These are phyloP conservation scores for Nansenia antarctica DNA, from an alignment of 2,113 vertebrate genomes.

Conservation along the genomic window DNA sequence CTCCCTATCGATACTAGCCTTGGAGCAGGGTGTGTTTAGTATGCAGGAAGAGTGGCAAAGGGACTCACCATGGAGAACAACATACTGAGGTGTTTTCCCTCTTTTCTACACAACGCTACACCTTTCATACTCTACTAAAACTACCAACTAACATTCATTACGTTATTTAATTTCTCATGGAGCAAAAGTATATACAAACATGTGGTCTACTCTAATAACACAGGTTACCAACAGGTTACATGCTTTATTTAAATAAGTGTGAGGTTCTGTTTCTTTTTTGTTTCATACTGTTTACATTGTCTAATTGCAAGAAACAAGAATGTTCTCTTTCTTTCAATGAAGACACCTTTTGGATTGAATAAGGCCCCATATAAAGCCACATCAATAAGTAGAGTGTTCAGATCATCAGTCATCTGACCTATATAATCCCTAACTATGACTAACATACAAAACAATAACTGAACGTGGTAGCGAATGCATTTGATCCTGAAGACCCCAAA, in stretches of 20 bases:
- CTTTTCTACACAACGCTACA: background rate
- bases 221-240: too few species aligned
- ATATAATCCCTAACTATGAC: background rate
- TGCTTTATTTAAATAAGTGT: background rate
- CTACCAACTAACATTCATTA: too few species aligned
- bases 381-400: background rate
- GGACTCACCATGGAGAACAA: background rate
- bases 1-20: background rate
- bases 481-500: background rate
- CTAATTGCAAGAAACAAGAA: background rate
- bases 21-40: background rate
- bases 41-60: background rate
- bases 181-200: background rate
- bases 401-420: too few species aligned
- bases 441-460: background rate
- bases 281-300: background rate
- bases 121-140: background rate
- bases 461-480: background rate
- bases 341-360: background rate
- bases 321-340: background rate
- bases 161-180: too few species aligned
- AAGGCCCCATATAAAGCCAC: background rate
- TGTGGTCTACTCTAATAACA: background rate
- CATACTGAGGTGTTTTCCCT: background rate
- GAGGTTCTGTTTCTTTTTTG: background rate